These are phyloP conservation scores for Macquaria ambigua DNA, from an alignment of 2,113 vertebrate species.

Conservation along the genomic window DNA sequence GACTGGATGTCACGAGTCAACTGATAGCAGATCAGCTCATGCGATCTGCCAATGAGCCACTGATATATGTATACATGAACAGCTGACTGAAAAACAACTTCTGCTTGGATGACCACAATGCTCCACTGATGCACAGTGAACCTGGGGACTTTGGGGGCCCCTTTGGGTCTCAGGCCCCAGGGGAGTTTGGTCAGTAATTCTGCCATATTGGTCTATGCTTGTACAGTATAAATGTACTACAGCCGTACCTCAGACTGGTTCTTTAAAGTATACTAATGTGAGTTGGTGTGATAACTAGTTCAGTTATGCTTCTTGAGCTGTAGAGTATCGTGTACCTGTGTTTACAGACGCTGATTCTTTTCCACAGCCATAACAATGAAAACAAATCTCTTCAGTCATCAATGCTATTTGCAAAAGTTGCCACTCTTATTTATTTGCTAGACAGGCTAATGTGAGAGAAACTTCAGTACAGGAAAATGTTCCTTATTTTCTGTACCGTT, in stretches of 20 bases:
- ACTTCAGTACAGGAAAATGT: neutral
- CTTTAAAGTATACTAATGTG: neutral
- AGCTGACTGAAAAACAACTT: constrained; percentile 15
- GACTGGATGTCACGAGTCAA: neutral
- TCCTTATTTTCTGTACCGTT: neutral
- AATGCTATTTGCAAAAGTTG: neutral
- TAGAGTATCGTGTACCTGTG: neutral
- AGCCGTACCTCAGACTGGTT: neutral
- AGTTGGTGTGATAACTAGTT: neutral
- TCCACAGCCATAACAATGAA: neutral
- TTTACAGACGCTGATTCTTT: neutral
- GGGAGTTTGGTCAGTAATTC: neutral
- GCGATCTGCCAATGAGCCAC: constrained; percentile 1
- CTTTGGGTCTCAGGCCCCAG: neutral
- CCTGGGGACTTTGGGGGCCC: neutral
- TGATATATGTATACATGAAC: no score
- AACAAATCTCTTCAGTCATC: neutral
- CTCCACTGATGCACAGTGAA: neutral
- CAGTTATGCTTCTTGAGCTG: neutral
- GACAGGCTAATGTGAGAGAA: neutral
- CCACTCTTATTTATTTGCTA: neutral
- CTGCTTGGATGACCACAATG: neutral
- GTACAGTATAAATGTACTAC: neutral
- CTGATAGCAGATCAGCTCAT: constrained; percentile 4
- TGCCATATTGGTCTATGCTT: neutral